Conservation (phyloP, 2,888 invertebrate genomes). For the Aromia moschata region DNA sequence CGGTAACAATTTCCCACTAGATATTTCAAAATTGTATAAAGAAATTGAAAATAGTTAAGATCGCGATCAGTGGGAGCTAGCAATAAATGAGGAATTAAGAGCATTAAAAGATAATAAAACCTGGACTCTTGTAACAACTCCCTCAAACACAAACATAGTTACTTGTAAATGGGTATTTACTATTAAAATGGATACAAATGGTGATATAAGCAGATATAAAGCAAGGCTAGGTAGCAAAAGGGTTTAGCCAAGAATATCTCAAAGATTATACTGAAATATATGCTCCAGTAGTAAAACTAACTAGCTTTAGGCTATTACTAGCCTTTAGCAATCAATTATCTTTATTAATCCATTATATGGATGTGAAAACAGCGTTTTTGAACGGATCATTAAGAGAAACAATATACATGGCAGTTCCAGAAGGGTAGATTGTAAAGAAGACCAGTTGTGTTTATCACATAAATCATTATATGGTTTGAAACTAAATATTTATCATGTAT, state of each 20-base stretch:
- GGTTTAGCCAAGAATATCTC: no score
- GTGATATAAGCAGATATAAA: conserved; percentile 3
- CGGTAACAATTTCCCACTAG: neutral
- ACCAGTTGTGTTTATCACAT: neutral
- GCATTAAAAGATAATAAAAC: neutral
- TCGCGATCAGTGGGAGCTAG: conserved; percentile 12
- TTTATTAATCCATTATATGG: conserved; percentile 1
- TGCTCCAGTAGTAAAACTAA: neutral
- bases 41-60: no score
- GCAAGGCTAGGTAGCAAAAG: neutral
- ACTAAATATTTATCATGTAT: no score
- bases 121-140: neutral
- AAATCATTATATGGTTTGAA: neutral
- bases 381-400: neutral
- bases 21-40: no score
- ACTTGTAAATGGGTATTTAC: conserved; percentile 4
- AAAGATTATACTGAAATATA: no score
- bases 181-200: neutral
- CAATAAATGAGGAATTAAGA: neutral
- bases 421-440: neutral
- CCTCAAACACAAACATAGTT: neutral
- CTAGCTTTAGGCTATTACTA: neutral
- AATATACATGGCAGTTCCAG: neutral
- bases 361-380: neutral
- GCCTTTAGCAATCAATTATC: neutral